Evolutionary conservation across 1,140 invertebrate genomes (phyloP), one percentile per base, ranked within the genome.

Genomic region (Micrasema minimum): DNA sequence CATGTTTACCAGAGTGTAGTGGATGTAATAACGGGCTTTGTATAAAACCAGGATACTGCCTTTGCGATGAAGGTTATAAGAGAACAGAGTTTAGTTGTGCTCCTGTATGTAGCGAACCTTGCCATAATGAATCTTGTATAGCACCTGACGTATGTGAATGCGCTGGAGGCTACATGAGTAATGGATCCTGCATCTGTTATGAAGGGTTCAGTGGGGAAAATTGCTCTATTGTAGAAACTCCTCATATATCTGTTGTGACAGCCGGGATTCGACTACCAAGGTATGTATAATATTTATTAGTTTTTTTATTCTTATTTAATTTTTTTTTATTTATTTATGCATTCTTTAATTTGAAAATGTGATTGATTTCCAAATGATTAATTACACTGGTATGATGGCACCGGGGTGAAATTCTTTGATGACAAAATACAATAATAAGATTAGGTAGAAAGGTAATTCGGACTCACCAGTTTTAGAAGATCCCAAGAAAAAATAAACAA

Each of bases 121-220:
- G 86, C 70, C 14, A 72, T 0, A 80, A 85, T 48, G 85, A 81
- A 2, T 75, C 62, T 4, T 88, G 87, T 68, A 66, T 77, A 6
- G 76, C 74, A 35, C 85, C 86, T 16, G 80, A 86, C 41, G 77
- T 71, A 2, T 87, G 86, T 37, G 50, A 72, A 38, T 82, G 81
- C 71, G 45, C 78, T 59, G n/a, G 66, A 20, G 80, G 87, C 77
- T 77, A 77, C 64, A 43, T 76, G 76, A 59, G 35, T 22, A 59
- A 72, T 12, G 69, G 76, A 22, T 48, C 20, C 50, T 79, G 88
- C 70, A 14, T 75, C 70, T 74, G 72, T 14, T 41, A 50, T 46
- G 62, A 67, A 18, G 72, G 68, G 9, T 67, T 51, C 35, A 43
- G 10, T 12, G 61, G 62, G 2, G 50, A 57, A 9, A 22, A 23